Percentiles rank a stretch among this genome's conserved stretches.
Evolutionary conservation across 2,113 vertebrate genomes (phyloP).

Genomic region (Rissa tridactyla): DNA sequence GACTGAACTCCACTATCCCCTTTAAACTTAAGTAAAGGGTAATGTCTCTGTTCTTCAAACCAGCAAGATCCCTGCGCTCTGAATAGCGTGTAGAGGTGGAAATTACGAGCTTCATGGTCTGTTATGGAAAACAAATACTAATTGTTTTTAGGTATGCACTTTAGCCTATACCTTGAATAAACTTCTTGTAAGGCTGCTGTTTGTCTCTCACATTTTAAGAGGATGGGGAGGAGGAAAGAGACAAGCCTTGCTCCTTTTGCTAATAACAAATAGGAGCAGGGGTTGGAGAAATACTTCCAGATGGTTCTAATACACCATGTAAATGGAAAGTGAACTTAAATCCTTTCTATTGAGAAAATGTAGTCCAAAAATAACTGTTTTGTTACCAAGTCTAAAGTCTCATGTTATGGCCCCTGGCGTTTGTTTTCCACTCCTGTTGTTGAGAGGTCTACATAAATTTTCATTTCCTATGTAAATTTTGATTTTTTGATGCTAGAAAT

Average conservation of each 20-base stretch:
- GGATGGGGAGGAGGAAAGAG: neutral
- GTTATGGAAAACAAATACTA: neutral
- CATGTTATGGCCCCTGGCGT: neutral
- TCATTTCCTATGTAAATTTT: neutral
- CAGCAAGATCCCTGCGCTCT: neutral
- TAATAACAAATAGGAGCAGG: neutral
- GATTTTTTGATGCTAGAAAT: neutral
- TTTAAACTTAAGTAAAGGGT: neutral
- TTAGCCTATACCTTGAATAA: neutral
- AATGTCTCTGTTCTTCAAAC: neutral
- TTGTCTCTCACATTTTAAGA: neutral
- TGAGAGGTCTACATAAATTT: neutral
- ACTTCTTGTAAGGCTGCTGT: neutral
- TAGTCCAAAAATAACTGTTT: neutral
- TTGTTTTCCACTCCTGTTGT: neutral
- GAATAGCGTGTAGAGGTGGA: neutral
- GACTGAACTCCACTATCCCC: neutral
- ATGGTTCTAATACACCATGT: neutral
- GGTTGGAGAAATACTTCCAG: neutral
- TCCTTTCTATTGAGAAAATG: neutral
- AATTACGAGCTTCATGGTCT: neutral
- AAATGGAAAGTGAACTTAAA: neutral
- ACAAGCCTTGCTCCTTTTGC: neutral
- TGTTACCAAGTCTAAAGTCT: neutral
- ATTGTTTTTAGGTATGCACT: neutral